Evolutionary conservation across 2,888 invertebrate genomes (phyloP).

Genomic region (Epinotia bilunana): DNA sequence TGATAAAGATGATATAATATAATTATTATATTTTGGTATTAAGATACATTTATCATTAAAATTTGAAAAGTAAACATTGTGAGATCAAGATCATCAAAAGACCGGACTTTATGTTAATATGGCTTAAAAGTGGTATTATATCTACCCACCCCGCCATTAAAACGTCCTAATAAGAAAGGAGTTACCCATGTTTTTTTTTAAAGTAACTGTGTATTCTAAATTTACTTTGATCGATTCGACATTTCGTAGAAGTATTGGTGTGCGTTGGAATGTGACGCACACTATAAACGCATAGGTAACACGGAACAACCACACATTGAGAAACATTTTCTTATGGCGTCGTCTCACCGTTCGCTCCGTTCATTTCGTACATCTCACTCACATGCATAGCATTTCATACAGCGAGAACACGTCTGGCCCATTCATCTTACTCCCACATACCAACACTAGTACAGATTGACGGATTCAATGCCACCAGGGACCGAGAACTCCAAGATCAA

Average conservation of each 20-base stretch:
- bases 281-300: constrained; percentile 9
- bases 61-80: no score
- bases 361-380: constrained; percentile 38
- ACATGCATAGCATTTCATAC: constrained; percentile 25
- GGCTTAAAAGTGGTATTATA: no score
- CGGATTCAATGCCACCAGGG: constrained; percentile 25
- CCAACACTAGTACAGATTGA: constrained; percentile 14
- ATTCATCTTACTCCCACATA: constrained; percentile 38
- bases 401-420: constrained; percentile 14
- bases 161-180: not conserved
- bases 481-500: constrained; percentile 19
- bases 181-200: not conserved
- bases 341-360: constrained; percentile 20
- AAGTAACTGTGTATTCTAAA: constrained; percentile 4
- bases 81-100: no score
- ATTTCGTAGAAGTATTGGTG: constrained; percentile 30
- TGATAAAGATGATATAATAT: no score
- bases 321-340: constrained; percentile 28
- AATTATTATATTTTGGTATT: not conserved
- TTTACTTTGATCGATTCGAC: constrained; percentile 30
- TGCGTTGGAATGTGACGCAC: constrained; percentile 42
- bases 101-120: no score
- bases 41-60: not conserved
- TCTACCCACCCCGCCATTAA: no score
- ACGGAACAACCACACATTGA: constrained; percentile 30